These are phyloP conservation scores for Girardinichthys multiradiatus DNA, from an alignment of 2,113 vertebrate species.

Conservation along the genomic window DNA sequence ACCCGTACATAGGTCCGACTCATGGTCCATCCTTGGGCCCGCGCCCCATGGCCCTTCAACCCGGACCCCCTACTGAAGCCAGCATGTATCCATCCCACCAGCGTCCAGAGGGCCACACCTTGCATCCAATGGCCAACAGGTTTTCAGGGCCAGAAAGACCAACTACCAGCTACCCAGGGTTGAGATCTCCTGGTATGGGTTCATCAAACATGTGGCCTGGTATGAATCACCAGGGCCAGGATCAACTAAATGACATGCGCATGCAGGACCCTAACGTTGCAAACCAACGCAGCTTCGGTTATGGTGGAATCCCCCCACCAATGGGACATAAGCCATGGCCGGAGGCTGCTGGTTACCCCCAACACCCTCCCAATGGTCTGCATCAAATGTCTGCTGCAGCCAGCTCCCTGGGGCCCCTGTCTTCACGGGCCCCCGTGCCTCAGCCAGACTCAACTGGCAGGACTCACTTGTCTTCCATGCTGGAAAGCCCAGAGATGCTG, in stretches of 20 bases:
- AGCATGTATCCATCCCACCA: slow-evolving; percentile 82
- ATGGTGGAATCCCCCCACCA: slow-evolving; percentile 81
- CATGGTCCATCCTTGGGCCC: slow-evolving; percentile 83
- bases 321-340: slow-evolving; percentile 85
- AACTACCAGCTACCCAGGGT: slow-evolving; percentile 80
- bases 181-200: slow-evolving; percentile 83
- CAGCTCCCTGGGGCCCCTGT: slow-evolving; percentile 48
- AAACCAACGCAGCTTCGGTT: slow-evolving; percentile 75
- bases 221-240: slow-evolving; percentile 78
- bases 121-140: slow-evolving; percentile 66
- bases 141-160: slow-evolving; percentile 80
- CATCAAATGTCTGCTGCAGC: slow-evolving; percentile 81
- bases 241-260: slow-evolving; percentile 67
- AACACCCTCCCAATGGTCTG: slow-evolving; percentile 78
- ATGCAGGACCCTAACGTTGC: slow-evolving; percentile 73
- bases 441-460: slow-evolving; percentile 76
- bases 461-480: slow-evolving; percentile 89
- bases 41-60: slow-evolving; percentile 81
- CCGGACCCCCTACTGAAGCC: slow-evolving; percentile 83
- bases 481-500: slow-evolving; percentile 98
- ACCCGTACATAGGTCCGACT: slow-evolving; percentile 81
- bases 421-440: slow-evolving; percentile 47
- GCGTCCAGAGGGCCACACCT: slow-evolving; percentile 66
- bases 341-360: slow-evolving; percentile 87
- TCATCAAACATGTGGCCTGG: slow-evolving; percentile 85